phyloP scores from a whole-genome alignment of 2,113 vertebrate species.

The Eublepharis macularius region DNA sequence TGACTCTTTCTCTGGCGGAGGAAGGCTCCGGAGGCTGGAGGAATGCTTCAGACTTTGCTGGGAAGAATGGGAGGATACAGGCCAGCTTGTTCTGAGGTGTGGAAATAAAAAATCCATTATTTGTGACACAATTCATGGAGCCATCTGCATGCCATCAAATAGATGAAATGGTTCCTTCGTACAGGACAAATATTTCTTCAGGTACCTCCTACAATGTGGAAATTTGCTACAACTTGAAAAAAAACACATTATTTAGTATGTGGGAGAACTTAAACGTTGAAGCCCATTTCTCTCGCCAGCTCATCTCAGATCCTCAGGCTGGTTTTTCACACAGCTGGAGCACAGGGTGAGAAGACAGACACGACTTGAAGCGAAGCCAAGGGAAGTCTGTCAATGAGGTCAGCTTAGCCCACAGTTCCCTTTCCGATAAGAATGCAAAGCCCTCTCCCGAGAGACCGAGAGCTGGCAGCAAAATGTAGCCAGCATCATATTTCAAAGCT shows the following conservation, averaged over 20 bases:
- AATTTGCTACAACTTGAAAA: background rate
- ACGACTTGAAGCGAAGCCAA: background rate
- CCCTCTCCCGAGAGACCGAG: background rate
- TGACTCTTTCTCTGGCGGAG: too few species aligned
- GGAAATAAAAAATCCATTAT: too few species aligned
- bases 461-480: constrained; percentile 4
- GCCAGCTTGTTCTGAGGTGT: too few species aligned
- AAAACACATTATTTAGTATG: too few species aligned
- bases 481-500: constrained; percentile 37
- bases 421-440: constrained; percentile 21
- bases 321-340: constrained; percentile 2
- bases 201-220: background rate
- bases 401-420: background rate
- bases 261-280: background rate
- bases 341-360: background rate
- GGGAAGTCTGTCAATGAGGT: background rate
- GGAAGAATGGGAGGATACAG: too few species aligned
- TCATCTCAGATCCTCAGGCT: background rate
- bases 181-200: background rate
- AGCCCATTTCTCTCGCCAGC: background rate
- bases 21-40: too few species aligned
- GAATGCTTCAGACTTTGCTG: too few species aligned
- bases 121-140: background rate
- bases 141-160: background rate
- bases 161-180: background rate